A percentile compares a stretch with the other conserved stretches of the same genome.
Evolutionary conservation across 2,113 vertebrate genomes (phyloP).

Genomic region (human): GRCh38 chr4:91494001-91494500

Average conservation of each 20-base stretch:
- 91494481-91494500: background rate
- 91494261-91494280: background rate
- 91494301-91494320: background rate
- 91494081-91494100: too few species aligned
- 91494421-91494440: constrained; percentile 1
- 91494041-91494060: background rate
- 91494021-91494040: background rate
- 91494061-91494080: background rate
- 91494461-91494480: background rate
- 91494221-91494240: background rate
- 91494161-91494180: background rate
- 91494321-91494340: background rate
- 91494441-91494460: background rate
- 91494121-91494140: background rate
- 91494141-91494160: background rate
- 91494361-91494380: background rate
- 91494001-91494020: too few species aligned
- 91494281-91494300: background rate
- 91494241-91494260: background rate
- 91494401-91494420: background rate
- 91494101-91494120: too few species aligned
- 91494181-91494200: background rate
- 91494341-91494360: background rate
- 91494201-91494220: background rate
- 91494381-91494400: background rate